Percentiles rank a stretch among this genome's conserved stretches.
Conservation (phyloP, 2,888 invertebrate species). For the Lacanobia wlatinum region DNA sequence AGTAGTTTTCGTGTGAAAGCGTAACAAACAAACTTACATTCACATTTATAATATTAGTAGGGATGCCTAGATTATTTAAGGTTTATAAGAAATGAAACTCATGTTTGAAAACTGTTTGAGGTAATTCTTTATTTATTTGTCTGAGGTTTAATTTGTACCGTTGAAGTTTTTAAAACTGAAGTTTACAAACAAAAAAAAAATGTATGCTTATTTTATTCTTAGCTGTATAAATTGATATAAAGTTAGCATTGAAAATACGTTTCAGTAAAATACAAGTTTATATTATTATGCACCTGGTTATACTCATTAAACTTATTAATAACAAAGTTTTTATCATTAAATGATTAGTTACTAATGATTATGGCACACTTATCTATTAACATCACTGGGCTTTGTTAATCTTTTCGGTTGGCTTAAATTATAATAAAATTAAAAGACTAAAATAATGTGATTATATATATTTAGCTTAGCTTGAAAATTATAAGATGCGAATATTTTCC, state of each 20-base stretch:
- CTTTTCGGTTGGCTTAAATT: not conserved
- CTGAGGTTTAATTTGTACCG: constrained; percentile 26
- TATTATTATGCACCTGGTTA: constrained; percentile 15
- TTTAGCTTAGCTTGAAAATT: too few relatives aligned
- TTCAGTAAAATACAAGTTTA: not conserved
- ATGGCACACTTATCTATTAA: constrained; percentile 40
- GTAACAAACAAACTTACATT: too few relatives aligned
- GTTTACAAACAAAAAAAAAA: not conserved
- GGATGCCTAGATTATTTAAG: too few relatives aligned
- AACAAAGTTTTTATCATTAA: constrained; percentile 25
- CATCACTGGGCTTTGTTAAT: not conserved
- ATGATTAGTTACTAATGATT: constrained; percentile 43
- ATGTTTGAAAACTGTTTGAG: constrained; percentile 8
- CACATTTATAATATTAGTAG: too few relatives aligned
- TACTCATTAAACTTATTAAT: constrained; percentile 3
- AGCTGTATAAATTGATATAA: not conserved
- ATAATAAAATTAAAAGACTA: not conserved
- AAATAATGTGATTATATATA: not conserved
- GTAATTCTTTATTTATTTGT: constrained; percentile 39
- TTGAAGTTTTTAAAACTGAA: not conserved
- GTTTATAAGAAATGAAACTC: constrained; percentile 20
- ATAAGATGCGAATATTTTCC: not conserved
- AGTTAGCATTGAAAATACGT: not conserved
- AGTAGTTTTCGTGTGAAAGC: too few relatives aligned
- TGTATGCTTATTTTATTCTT: not conserved